phyloP scores from a whole-genome alignment of 1,140 invertebrate species.

The Melipona quadrifasciata region DNA sequence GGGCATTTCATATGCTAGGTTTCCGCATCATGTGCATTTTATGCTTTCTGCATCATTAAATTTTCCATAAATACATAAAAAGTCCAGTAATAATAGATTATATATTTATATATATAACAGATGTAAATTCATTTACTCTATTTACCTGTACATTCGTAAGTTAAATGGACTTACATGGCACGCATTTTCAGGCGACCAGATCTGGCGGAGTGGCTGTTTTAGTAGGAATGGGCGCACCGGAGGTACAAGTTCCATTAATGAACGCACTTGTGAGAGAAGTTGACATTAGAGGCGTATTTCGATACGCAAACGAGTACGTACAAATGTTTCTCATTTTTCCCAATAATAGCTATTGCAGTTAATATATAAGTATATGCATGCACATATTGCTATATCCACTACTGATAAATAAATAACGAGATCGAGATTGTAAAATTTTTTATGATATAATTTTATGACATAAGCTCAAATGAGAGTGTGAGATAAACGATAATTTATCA shows the following conservation, averaged over 20 bases:
- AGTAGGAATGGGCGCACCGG: constrained; percentile 91
- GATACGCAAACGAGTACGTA: constrained; percentile 94
- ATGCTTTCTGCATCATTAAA: too few relatives aligned
- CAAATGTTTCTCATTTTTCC: neutral
- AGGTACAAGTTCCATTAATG: constrained; percentile 91
- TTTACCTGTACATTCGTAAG: too few relatives aligned
- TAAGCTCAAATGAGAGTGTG: neutral
- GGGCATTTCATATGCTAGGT: too few relatives aligned
- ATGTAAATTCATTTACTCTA: neutral
- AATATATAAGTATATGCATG: neutral
- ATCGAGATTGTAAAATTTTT: too few relatives aligned
- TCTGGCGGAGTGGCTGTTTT: constrained; percentile 92
- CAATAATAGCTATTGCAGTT: neutral
- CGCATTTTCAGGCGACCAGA: constrained; percentile 87
- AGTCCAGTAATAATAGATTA: too few relatives aligned
- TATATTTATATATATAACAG: neutral
- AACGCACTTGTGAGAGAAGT: constrained; percentile 92
- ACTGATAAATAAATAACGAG: neutral
- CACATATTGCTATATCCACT: neutral
- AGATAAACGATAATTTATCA: neutral
- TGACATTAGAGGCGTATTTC: constrained; percentile 94
- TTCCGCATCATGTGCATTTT: too few relatives aligned
- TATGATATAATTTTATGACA: too few relatives aligned
- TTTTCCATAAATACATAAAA: too few relatives aligned
- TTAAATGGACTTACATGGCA: neutral